Evolutionary conservation across 2,888 invertebrate species (phyloP).

Genomic region (Pollenia angustigena): DNA sequence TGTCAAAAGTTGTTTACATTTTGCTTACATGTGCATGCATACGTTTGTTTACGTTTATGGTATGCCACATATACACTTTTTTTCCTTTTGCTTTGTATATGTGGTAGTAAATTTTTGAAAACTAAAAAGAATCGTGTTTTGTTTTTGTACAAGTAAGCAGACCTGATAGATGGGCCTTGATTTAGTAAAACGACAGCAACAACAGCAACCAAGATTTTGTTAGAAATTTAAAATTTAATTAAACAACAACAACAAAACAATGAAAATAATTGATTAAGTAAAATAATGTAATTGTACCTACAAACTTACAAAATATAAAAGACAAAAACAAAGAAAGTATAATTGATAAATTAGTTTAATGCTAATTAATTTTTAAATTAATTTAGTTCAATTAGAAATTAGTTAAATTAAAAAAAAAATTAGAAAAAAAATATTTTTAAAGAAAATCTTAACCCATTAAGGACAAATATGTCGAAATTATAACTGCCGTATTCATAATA

Average conservation of each 20-base stretch:
- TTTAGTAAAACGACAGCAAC: slow-evolving; percentile 56
- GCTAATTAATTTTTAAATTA: slow-evolving; percentile 53
- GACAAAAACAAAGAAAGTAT: slow-evolving; percentile 23
- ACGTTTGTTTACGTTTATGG: too few species aligned
- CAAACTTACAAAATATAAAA: slow-evolving; percentile 60
- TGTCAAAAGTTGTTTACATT: too few species aligned
- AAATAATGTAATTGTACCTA: slow-evolving; percentile 73
- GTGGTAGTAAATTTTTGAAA: too few species aligned
- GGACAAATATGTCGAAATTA: not conserved
- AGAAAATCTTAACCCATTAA: slow-evolving; percentile 48
- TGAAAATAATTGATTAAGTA: slow-evolving; percentile 56
- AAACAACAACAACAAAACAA: slow-evolving; percentile 31
- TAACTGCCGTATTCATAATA: too few species aligned
- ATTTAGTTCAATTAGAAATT: slow-evolving; percentile 63
- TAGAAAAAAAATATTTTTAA: slow-evolving; percentile 17
- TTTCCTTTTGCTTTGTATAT: too few species aligned
- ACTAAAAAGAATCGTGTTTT: too few species aligned
- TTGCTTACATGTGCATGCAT: too few species aligned
- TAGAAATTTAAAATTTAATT: slow-evolving; percentile 53
- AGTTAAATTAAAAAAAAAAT: slow-evolving; percentile 35
- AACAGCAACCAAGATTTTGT: slow-evolving; percentile 64
- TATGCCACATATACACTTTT: too few species aligned
- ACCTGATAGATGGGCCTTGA: too few species aligned
- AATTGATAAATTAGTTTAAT: slow-evolving; percentile 63
- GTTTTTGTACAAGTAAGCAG: too few species aligned